These are phyloP conservation scores for Dendrocincla fuliginosa DNA, from an alignment of 2,797 vertebrate genomes.

Conservation along the genomic window DNA sequence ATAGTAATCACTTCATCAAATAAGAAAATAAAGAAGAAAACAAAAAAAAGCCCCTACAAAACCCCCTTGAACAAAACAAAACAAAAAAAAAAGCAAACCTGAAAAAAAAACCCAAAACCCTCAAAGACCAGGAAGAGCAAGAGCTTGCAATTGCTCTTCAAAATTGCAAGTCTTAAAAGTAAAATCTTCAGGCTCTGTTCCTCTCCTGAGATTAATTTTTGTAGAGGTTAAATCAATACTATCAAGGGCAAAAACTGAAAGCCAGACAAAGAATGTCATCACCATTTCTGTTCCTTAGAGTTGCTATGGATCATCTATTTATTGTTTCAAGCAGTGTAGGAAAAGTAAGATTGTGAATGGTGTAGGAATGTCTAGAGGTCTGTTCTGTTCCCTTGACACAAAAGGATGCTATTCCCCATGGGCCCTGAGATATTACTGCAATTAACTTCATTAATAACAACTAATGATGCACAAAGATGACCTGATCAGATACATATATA, in stretches of 20 bases:
- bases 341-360: not conserved
- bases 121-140: not conserved
- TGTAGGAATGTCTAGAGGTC: not conserved
- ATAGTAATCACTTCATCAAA: not conserved
- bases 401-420: not conserved
- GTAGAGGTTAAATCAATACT: slow-evolving; percentile 28
- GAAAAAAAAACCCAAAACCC: not conserved
- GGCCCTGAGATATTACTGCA: not conserved
- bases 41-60: not conserved
- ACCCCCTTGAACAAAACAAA: too few species aligned
- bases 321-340: not conserved
- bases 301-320: not conserved
- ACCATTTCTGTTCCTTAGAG: not conserved
- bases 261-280: not conserved
- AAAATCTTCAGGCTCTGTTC: not conserved
- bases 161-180: slow-evolving; percentile 15
- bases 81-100: too few species aligned
- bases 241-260: not conserved
- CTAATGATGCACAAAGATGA: not conserved
- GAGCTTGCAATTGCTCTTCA: not conserved
- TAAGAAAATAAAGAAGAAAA: not conserved
- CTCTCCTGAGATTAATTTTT: slow-evolving; percentile 43
- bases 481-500: not conserved
- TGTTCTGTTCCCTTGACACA: rapidly evolving
- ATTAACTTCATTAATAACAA: not conserved